These are phyloP conservation scores for Enteromius mattozi DNA, from an alignment of 2,797 vertebrate species.

Conservation along the genomic window DNA sequence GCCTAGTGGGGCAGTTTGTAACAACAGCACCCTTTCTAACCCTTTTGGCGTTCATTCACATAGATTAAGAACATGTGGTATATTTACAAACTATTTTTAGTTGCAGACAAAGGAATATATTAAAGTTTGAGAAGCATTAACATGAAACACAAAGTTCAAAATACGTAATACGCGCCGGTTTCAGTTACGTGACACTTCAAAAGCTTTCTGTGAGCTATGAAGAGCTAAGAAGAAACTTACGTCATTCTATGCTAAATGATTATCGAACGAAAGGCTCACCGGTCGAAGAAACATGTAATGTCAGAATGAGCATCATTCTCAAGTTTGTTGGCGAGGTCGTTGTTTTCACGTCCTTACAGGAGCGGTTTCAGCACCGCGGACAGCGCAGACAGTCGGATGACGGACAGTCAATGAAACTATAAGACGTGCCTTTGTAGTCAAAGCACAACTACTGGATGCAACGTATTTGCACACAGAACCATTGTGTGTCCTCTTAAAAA, in stretches of 20 bases:
- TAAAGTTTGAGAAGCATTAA: neutral
- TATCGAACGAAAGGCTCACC: neutral
- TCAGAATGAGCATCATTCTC: neutral
- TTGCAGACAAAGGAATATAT: too few relatives aligned
- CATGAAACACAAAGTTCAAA: neutral
- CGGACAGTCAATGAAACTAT: neutral
- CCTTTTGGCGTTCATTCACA: neutral
- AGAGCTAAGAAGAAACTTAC: neutral
- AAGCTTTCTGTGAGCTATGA: neutral
- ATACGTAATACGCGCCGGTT: neutral
- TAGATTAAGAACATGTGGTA: neutral
- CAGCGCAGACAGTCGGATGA: slow-evolving; percentile 68
- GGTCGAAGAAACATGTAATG: neutral
- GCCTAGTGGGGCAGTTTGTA: neutral
- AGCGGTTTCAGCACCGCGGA: slow-evolving; percentile 82
- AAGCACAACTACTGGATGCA: slow-evolving; percentile 19
- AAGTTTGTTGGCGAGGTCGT: neutral
- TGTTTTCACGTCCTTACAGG: slow-evolving; percentile 21
- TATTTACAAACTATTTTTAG: neutral
- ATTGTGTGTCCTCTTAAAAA: neutral
- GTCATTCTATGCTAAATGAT: neutral
- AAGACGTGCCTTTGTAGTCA: slow-evolving; percentile 56
- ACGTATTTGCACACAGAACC: neutral
- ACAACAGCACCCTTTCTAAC: neutral
- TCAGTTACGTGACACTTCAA: neutral